Base-by-base conservation (phyloP, 2,888 invertebrate genomes). In the Euplagia quadripunctaria region DNA sequence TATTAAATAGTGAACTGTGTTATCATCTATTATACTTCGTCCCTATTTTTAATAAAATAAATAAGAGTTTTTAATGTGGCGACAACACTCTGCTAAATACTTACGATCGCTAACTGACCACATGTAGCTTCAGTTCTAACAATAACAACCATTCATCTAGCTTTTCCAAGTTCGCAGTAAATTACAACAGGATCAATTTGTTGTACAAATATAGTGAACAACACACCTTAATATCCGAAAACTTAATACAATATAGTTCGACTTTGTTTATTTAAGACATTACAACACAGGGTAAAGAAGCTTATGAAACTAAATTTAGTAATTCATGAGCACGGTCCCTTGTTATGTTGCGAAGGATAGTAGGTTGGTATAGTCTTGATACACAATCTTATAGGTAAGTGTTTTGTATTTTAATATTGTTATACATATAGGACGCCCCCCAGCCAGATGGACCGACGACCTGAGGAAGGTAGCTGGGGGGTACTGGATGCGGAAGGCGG, bases 281-380 rank as follows among this genome's bases (percentile, higher is more conserved):
- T 70, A 64, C 51, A 70, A 41, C 64, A 70, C 63, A 41, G 49
- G 4, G 20, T 20, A 31, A 51, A 70, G 70, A 70, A 70, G 70
- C 64, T 70, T 70, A 64, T 17, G 42, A 31, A 52, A 70, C 52
- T 65, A 65, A 55, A 55, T 65, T 70, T 70, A 65, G 43, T 43
- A 6, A 20, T 68, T 20, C 43, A 68, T 68, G 43, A 46, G 68
- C 46, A 68, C 17, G 5, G 61, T 20, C 20, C 58, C 61, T 61
- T 43, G 41, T 52, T 41, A 14, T 16, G 6, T 42, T 12, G 1
- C 9, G 52, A 52, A 42, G 43, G 41, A 43, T 43, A n/a, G 52
- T 68, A 55, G 12, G 31, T 14, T 61, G 12, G 61, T 61, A 31
- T 31, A 31, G 61, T 61, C 31, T 61, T 61, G 61, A 61, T 31